These are phyloP conservation scores for Phengaris arion DNA, from an alignment of 2,888 invertebrate species.

Conservation along the genomic window DNA sequence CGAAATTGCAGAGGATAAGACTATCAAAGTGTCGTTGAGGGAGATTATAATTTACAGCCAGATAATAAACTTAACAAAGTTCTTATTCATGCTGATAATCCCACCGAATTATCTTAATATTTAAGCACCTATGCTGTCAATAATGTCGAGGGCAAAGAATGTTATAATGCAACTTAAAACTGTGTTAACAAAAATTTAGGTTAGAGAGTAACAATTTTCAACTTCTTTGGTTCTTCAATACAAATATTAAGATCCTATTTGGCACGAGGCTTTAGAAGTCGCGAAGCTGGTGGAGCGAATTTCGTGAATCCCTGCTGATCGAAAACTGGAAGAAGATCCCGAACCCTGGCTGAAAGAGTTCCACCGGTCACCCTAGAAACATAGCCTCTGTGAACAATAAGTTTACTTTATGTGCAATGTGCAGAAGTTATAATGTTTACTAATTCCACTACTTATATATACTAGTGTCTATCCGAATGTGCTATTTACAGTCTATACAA, in stretches of 20 bases:
- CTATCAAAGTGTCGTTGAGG: not conserved
- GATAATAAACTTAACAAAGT: not conserved
- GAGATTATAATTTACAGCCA: not conserved
- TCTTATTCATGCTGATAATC: not conserved
- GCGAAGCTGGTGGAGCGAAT: constrained; percentile 89
- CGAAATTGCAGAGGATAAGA: not conserved
- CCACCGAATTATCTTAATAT: not conserved
- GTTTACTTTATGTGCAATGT: constrained; percentile 35
- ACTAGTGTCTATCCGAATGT: not conserved
- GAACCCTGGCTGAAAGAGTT: constrained; percentile 83
- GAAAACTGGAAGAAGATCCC: constrained; percentile 88
- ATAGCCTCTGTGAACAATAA: constrained; percentile 43
- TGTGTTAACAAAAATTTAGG: not conserved
- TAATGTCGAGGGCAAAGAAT: not conserved
- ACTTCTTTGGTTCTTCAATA: not conserved
- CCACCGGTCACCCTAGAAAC: constrained; percentile 82
- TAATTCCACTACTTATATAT: too few relatives aligned
- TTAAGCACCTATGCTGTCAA: not conserved
- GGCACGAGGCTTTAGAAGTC: constrained; percentile 83
- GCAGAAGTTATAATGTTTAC: constrained; percentile 29
- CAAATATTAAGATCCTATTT: constrained; percentile 43
- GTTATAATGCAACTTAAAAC: not conserved
- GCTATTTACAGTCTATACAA: not conserved
- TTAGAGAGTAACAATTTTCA: not conserved
- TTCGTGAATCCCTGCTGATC: constrained; percentile 92